Evolutionary conservation across 2,888 invertebrate genomes (phyloP), one percentile per base, ranked within the genome.

Genomic region (Xestia sexstrigata): DNA sequence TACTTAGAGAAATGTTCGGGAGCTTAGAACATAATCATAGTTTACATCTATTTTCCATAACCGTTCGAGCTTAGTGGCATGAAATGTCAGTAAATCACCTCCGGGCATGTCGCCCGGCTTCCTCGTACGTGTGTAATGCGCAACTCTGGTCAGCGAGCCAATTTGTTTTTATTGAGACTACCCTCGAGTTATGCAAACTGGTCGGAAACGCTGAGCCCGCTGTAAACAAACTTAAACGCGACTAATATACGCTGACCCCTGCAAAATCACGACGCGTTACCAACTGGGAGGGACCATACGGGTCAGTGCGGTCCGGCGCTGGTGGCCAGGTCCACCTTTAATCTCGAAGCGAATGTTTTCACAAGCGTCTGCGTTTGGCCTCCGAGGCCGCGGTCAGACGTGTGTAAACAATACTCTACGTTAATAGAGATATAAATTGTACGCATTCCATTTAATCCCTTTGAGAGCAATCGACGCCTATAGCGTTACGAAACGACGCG

Each of bases 151-250:
- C 95, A 94, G 95, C 93, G 93, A 93, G 94, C 95, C 96, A 96
- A 96, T 96, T 96, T 96, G 95, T 96, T 96, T 96, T 96, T 96
- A 96, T 96, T 95, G 95, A 95, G 95, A 96, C 96, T 96, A 95
- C 96, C 96, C 96, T 93, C 94, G 93, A 94, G 94, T 96, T 96
- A 96, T 96, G 96, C 95, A 96, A 96, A 96, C 95, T 95, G 94
- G 94, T 93, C 93, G 94, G 95, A 95, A 96, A 95, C 94, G 95
- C 95, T 95, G 95, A 96, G 93, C 93, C 91, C 91, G 93, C 93
- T 95, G 95, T 96, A 96, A 96, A 96, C 96, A 96, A 95, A 95
- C 94, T 93, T 92, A 91, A 92, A 92, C 89, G 88, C 88, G 92
- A 87, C 96, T 95, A 95, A 86, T 89, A 82, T 89, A 80, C 72